Evolutionary conservation across 2,113 vertebrate genomes (phyloP), one percentile per base, ranked within the genome.

Genomic region (Bubo bubo): DNA sequence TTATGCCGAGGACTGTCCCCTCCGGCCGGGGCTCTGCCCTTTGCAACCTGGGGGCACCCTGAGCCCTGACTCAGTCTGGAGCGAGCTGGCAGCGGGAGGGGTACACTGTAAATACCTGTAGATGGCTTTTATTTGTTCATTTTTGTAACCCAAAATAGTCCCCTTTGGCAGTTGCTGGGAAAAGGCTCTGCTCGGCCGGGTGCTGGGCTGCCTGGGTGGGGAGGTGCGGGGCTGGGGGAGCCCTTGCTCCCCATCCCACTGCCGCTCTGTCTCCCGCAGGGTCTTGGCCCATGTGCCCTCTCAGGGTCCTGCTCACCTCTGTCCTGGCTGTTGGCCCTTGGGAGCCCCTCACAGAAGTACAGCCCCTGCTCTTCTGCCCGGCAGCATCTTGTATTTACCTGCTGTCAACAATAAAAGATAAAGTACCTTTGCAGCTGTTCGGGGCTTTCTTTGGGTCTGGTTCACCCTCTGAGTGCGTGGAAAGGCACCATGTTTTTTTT

Each of bases 291-390:
- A 0, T 6, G 11, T n/a, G 49, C 43, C n/a, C 16, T 50, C 39
- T 15, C 8, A 1, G 2, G 1, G 23, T 56, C 3, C 0, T 1
- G 16, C 74, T 77, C 0, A 0, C 12, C 67, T 21, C 26, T 49
- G 17, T 63, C 66, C 72, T 2, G 8, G 9, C 52, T 43, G 17
- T 12, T 34, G 63, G 86, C 63, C 72, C 32, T 1, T 0, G 4
- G 60, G 34, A 62, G 52, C 47, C 45, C 45, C 12, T 43, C 17
- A 14, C 4, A 17, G 63, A 27, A 50, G 59, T 34, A n/a, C 20
- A 16, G 72, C 82, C 67, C 55, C 8, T 11, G 39, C 86, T 88
- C 62, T 49, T 20, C 59, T 27, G 71, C 82, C 85, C 10, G 14
- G 71, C 81, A 76, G 82, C 56, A 59, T 91, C 71, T 93, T 94